Evolutionary conservation across 2,113 vertebrate species (phyloP), one percentile per base, ranked within the genome.

Genomic region (Archocentrus centrarchus): DNA sequence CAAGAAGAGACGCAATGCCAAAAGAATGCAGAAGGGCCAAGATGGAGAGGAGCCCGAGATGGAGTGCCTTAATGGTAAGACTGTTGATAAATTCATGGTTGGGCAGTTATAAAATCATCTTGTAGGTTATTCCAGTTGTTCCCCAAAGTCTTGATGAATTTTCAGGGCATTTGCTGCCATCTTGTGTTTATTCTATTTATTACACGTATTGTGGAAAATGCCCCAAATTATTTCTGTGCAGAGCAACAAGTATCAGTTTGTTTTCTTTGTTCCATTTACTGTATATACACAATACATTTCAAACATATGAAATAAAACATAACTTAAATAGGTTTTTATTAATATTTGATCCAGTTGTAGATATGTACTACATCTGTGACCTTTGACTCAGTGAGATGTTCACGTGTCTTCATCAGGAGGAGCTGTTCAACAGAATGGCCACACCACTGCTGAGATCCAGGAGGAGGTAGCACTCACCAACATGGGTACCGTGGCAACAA

Each of bases 21-120:
- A 98, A 86, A 94, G 97, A 7, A 91, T 96, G 89, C 96, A 98
- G 93, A 99, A 99, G 88, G 96, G 96, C 59, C 96, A 95, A 0
- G 97, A 98, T 17, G 97, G 97, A 3, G 98, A 98, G 86, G 98
- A 99, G 92, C 97, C 98, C 0, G 98, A 99, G 94, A 99, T 98
- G 97, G 98, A 99, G 91, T 97, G 97, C 84, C 96, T 99, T 81
- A 99, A 99, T 0, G 98, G 98, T 99, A 90, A 7, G 85, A 77
- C 3, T 15, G 53, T 20, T 15, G 17, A 14, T 44, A 20, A 20
- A 37, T 18, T 44, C 44, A 5, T 13, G 9, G 22, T 73, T 32
- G 41, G 17, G 32, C 66, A 55, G 44, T 53, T 73, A 14, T 18
- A 32, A 47, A 73, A 73, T 13, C 20, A 20, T 73, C 17, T 10